phyloP scores from a whole-genome alignment of 1,140 invertebrate species.

The Microplitis mediator region DNA sequence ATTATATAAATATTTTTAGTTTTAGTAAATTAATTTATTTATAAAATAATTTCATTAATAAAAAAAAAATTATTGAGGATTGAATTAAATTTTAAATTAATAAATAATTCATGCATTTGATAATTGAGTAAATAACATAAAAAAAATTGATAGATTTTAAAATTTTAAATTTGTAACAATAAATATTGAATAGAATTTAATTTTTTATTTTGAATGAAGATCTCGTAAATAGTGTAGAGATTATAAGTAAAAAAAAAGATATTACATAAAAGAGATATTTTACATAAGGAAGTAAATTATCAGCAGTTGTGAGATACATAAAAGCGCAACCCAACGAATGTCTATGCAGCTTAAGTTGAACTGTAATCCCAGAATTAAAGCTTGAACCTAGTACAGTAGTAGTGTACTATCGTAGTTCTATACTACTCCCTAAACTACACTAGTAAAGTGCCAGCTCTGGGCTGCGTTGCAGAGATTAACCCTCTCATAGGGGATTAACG shows the following conservation, averaged over 20 bases:
- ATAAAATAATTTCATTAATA: no score
- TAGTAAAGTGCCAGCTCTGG: not conserved
- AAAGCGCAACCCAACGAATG: not conserved
- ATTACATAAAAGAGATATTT: not conserved
- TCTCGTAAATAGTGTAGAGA: no score
- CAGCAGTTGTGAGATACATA: not conserved
- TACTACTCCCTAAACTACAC: not conserved
- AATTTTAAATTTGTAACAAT: no score
- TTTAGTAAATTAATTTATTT: no score
- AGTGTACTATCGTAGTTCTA: not conserved
- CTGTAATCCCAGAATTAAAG: constrained; percentile 3
- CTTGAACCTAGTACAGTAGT: not conserved
- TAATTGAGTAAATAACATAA: no score
- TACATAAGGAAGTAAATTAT: not conserved
- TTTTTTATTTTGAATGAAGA: no score
- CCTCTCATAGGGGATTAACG: not conserved
- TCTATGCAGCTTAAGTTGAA: not conserved
- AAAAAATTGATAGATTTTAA: no score
- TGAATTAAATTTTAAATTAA: no score
- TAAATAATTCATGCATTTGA: no score
- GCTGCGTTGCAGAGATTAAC: not conserved
- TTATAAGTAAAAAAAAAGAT: not conserved
- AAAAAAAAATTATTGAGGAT: no score
- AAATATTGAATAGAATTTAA: no score
- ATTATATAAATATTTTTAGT: no score